Percentiles rank a stretch among this genome's conserved stretches.
These are phyloP conservation scores for Cephalotes varians DNA, from an alignment of 2,888 invertebrate species.

Conservation along the genomic window DNA sequence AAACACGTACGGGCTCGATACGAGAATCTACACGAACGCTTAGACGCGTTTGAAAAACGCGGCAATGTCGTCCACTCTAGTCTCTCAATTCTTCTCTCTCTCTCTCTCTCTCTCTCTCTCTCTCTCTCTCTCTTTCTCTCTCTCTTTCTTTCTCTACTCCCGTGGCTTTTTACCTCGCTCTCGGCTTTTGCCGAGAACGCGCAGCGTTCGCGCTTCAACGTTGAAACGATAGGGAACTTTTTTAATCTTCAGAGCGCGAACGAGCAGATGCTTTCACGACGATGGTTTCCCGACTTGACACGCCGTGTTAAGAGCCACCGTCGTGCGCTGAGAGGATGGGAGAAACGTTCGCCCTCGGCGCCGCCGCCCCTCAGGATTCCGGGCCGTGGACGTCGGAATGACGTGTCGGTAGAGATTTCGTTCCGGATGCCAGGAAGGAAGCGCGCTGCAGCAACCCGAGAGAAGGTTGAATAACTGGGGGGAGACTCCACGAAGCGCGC, in stretches of 20 bases:
- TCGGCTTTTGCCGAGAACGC: conserved; percentile 24
- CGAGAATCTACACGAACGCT: conserved; percentile 20
- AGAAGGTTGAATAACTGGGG: conserved; percentile 62
- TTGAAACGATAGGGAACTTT: conserved; percentile 59
- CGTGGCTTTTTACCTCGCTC: conserved; percentile 13
- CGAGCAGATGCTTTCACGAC: conserved; percentile 67
- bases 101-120: background rate
- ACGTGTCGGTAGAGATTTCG: conserved; percentile 73
- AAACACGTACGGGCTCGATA: background rate
- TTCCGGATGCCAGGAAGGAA: conserved; percentile 64
- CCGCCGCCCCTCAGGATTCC: conserved; percentile 52
- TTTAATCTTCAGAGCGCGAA: conserved; percentile 69
- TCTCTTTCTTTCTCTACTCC: background rate
- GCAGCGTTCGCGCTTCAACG: conserved; percentile 36
- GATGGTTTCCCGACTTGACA: conserved; percentile 69
- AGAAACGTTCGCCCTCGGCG: conserved; percentile 38
- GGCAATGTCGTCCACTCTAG: conserved; percentile 16
- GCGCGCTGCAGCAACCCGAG: conserved; percentile 45
- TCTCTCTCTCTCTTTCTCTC: background rate
- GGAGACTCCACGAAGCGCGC: conserved; percentile 52
- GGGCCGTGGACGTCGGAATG: conserved; percentile 67
- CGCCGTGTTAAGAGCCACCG: conserved; percentile 67
- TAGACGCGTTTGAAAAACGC: conserved; percentile 31
- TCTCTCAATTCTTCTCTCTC: background rate
- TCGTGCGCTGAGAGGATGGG: conserved; percentile 46